A percentile compares a stretch with the other conserved stretches of the same genome.
phyloP scores from a whole-genome alignment of 2,888 invertebrate species.

The Lasioglossum villosulum region DNA sequence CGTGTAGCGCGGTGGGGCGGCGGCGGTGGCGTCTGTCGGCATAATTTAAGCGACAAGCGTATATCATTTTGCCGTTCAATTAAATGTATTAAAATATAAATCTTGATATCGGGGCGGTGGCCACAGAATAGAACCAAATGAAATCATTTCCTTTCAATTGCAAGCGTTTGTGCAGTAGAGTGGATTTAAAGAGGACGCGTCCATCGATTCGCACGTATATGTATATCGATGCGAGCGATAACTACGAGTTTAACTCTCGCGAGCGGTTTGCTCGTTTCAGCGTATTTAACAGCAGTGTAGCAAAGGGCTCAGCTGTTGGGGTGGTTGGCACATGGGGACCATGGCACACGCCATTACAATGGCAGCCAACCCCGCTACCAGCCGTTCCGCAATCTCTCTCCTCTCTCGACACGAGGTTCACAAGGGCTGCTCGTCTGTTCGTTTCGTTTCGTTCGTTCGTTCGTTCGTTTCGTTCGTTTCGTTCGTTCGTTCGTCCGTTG shows the following conservation, averaged over 20 bases:
- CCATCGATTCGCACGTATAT: constrained; percentile 64
- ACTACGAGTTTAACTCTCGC: constrained; percentile 75
- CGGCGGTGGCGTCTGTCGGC: constrained; percentile 23
- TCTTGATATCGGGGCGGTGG: constrained; percentile 54
- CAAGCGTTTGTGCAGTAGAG: constrained; percentile 62
- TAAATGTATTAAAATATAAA: constrained; percentile 63
- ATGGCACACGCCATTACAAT: constrained; percentile 79
- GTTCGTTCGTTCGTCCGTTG: constrained; percentile 63
- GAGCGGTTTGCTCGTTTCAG: constrained; percentile 73
- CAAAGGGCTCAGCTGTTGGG: constrained; percentile 75
- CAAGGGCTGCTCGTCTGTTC: constrained; percentile 73
- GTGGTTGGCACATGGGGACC: constrained; percentile 76
- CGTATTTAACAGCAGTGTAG: constrained; percentile 73
- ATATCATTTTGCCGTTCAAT: constrained; percentile 57
- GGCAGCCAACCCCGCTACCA: constrained; percentile 64
- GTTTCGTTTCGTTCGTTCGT: constrained; percentile 67
- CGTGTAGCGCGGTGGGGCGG: constrained; percentile 13
- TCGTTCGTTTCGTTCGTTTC: constrained; percentile 64
- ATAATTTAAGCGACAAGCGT: constrained; percentile 57
- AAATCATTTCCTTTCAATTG: constrained; percentile 72
- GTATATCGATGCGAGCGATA: constrained; percentile 73
- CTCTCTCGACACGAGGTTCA: constrained; percentile 73
- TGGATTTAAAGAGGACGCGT: constrained; percentile 72
- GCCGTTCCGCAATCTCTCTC: constrained; percentile 61
- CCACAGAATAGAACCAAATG: constrained; percentile 61